Evolutionary conservation across 2,113 vertebrate genomes (phyloP).

Genomic region (Sorex fumeus): DNA sequence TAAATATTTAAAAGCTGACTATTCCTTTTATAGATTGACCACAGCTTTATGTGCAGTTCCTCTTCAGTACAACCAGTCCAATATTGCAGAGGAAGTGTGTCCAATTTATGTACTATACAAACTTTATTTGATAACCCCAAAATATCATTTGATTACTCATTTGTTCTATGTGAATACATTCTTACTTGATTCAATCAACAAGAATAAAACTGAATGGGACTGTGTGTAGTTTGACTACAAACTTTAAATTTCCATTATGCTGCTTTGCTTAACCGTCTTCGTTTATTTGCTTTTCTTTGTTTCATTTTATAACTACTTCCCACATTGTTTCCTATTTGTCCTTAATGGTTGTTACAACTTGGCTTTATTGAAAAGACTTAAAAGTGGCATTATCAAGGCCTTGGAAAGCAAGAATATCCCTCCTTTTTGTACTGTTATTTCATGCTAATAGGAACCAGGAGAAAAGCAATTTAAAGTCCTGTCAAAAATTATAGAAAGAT

Average conservation of each 20-base stretch:
- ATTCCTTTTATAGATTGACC: neutral
- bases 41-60: neutral
- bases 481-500: conserved; percentile 70
- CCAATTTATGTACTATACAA: conserved; percentile 29
- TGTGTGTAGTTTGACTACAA: neutral
- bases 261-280: conserved; percentile 42
- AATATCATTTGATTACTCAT: neutral
- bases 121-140: neutral
- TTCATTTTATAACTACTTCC: conserved; percentile 67
- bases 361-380: conserved; percentile 72
- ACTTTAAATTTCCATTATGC: conserved; percentile 51
- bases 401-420: conserved; percentile 5
- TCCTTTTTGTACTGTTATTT: neutral
- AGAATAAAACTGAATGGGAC: neutral
- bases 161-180: neutral
- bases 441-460: conserved; percentile 53
- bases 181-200: neutral
- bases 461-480: conserved; percentile 70
- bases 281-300: conserved; percentile 61
- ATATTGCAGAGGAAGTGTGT: neutral
- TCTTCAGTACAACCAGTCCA: neutral
- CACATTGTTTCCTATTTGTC: neutral
- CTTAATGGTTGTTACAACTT: conserved; percentile 75
- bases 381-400: conserved; percentile 32
- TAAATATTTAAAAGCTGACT: neutral